Evolutionary conservation across 2,888 invertebrate genomes (phyloP).

Genomic region (Drosophila differens): DNA sequence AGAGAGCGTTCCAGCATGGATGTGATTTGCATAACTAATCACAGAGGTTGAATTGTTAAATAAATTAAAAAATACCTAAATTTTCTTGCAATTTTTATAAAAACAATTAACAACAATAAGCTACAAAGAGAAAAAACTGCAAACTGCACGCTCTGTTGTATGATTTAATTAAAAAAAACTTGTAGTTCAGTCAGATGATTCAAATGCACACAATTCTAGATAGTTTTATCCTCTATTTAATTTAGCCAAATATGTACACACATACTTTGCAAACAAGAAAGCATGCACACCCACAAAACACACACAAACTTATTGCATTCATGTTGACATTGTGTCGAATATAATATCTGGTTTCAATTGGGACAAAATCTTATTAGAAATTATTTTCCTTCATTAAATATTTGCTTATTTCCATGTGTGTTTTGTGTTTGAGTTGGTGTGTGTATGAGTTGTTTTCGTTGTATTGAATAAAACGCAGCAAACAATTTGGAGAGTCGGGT

Average conservation of each 20-base stretch:
- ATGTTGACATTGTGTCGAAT: constrained; percentile 43
- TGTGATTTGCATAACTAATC: constrained; percentile 56
- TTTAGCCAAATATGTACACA: constrained; percentile 50
- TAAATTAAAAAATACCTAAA: background rate
- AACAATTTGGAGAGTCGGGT: constrained; percentile 29
- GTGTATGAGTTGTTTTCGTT: constrained; percentile 42
- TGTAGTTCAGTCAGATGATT: constrained; percentile 21
- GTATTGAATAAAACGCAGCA: constrained; percentile 53
- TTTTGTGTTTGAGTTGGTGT: constrained; percentile 17
- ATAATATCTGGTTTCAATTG: constrained; percentile 68
- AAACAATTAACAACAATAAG: background rate
- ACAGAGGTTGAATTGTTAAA: constrained; percentile 10
- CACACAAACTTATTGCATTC: constrained; percentile 12
- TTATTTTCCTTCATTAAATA: constrained; percentile 74
- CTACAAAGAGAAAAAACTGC: no score
- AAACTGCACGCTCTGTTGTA: constrained; percentile 1
- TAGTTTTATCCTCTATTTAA: constrained; percentile 41
- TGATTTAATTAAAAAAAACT: constrained; percentile 64
- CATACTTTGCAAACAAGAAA: constrained; percentile 34
- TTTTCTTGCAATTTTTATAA: constrained; percentile 13
- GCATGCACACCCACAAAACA: constrained; percentile 14
- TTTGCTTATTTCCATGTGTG: constrained; percentile 48
- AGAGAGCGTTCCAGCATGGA: background rate
- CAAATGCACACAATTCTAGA: constrained; percentile 42
- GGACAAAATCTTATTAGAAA: constrained; percentile 75